phyloP scores from a whole-genome alignment of 1,140 invertebrate species.

The Cotesia vestalis region DNA sequence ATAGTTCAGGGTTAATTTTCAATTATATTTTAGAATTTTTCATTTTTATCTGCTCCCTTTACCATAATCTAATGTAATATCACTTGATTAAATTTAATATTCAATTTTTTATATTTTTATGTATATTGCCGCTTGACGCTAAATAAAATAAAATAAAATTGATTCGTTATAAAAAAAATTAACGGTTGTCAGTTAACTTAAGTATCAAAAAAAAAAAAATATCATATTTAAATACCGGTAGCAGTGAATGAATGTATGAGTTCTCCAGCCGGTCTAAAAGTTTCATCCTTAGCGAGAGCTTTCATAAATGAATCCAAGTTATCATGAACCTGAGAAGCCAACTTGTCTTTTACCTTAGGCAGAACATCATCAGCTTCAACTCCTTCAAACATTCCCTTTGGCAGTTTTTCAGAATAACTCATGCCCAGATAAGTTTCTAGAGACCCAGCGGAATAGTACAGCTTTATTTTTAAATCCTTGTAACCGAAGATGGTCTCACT shows the following conservation, averaged over 20 bases:
- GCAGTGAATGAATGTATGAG: slow-evolving; percentile 71
- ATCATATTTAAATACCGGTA: slow-evolving; percentile 47
- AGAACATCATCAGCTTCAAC: slow-evolving; percentile 86
- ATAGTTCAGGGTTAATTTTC: too few species aligned
- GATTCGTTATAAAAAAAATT: slow-evolving; percentile 17
- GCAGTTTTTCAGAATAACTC: slow-evolving; percentile 72
- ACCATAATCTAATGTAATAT: too few species aligned
- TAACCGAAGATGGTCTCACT: slow-evolving; percentile 95
- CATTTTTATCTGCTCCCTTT: too few species aligned
- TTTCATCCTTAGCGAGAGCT: slow-evolving; percentile 73
- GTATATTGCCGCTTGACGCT: too few species aligned
- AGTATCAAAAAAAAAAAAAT: neutral
- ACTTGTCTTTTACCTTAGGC: slow-evolving; percentile 71
- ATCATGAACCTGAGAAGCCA: slow-evolving; percentile 71
- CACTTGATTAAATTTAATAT: too few species aligned
- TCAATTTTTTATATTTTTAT: too few species aligned
- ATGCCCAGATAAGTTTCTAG: slow-evolving; percentile 78
- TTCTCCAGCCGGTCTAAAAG: slow-evolving; percentile 78
- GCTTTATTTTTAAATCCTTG: slow-evolving; percentile 79
- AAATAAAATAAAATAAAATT: too few species aligned
- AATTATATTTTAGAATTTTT: too few species aligned
- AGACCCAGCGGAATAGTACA: slow-evolving; percentile 85
- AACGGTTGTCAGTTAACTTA: neutral
- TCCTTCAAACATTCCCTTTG: slow-evolving; percentile 63
- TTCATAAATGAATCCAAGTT: slow-evolving; percentile 78